Base-by-base conservation (phyloP, 2,797 vertebrate species). In the Carapus acus region DNA sequence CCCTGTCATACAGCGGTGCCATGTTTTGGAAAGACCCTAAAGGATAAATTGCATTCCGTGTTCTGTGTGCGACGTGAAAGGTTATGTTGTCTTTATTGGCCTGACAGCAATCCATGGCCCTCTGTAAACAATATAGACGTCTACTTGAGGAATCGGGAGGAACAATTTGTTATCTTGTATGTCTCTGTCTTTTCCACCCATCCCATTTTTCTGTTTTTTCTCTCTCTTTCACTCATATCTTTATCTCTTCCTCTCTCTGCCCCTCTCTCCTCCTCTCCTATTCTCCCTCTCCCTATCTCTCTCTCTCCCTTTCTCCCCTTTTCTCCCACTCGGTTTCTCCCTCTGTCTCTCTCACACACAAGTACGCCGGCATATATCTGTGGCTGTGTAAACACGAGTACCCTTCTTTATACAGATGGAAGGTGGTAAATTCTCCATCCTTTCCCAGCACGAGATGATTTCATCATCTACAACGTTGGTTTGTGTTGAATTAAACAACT, bases 1-100 rank as follows among this genome's bases (percentile, higher is more conserved):
- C 34, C 23, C 52, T 42, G 58, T 74, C 69, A 73, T 57, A 62
- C 62, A 33, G 57, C 74, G 16, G 40, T 65, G 65, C 71, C 73
- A 47, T 80, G 59, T 81, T 85, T 80, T 82, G 73, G 69, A 83
- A 82, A 79, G 61, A 54, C 54, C 36, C 58, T 61, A 58, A 49
- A 62, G 31, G 50, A 80, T 82, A 76, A 78, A 83, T 76, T 63
- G 71, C 76, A 77, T 84, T 82, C 81, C 78, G 54, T 54, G 51
- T 73, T 75, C 69, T 77, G 79, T 72, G 67, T 45, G 65, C 62
- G 20, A 48, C 43, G 23, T 33, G 15, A 78, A 79, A 78, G 74
- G 79, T 76, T 76, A 75, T 66, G 74, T 77, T 81, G 74, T 78
- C 77, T 79, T 77, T 77, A 72, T 69, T 76, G 64, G 68, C 69